Percentiles rank a stretch among this genome's conserved stretches.
These are phyloP conservation scores for Sipha flava DNA, from an alignment of 1,140 invertebrate genomes.

Conservation along the genomic window DNA sequence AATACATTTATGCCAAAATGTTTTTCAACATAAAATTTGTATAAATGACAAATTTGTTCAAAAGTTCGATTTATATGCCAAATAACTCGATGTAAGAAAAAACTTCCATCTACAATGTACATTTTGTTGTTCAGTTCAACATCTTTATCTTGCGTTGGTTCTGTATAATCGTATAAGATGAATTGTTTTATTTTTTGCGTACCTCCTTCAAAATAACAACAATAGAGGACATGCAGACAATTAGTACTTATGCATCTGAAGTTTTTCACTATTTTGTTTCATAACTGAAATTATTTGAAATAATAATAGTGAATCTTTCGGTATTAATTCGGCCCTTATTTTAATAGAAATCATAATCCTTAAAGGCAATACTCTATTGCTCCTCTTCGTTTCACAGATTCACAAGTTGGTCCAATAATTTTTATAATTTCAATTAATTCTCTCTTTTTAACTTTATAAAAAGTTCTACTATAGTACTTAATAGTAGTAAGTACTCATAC, in stretches of 20 bases:
- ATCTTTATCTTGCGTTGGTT: neutral
- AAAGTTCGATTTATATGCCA: slow-evolving; percentile 35
- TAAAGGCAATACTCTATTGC: neutral
- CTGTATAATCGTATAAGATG: slow-evolving; percentile 41
- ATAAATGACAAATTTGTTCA: slow-evolving; percentile 30
- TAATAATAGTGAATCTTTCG: neutral
- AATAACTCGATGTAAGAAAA: slow-evolving; percentile 36
- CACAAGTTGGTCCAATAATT: neutral
- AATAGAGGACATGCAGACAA: slow-evolving; percentile 43
- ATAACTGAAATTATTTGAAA: slow-evolving; percentile 11
- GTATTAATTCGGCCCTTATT: neutral
- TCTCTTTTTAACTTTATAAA: neutral
- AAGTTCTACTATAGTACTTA: neutral
- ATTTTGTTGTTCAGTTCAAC: neutral
- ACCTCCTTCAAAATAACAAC: slow-evolving; percentile 43
- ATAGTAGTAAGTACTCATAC: no score
- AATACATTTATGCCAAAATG: slow-evolving; percentile 29
- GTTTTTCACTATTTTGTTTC: slow-evolving; percentile 17
- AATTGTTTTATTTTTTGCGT: slow-evolving; percentile 45
- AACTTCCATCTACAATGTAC: slow-evolving; percentile 37
- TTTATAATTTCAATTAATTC: neutral
- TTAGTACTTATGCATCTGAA: slow-evolving; percentile 44
- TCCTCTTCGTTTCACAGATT: neutral
- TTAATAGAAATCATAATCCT: neutral
- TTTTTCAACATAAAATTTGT: slow-evolving; percentile 34